Evolutionary conservation across 2,888 invertebrate species (phyloP).

Genomic region (Vesta saturnalis): DNA sequence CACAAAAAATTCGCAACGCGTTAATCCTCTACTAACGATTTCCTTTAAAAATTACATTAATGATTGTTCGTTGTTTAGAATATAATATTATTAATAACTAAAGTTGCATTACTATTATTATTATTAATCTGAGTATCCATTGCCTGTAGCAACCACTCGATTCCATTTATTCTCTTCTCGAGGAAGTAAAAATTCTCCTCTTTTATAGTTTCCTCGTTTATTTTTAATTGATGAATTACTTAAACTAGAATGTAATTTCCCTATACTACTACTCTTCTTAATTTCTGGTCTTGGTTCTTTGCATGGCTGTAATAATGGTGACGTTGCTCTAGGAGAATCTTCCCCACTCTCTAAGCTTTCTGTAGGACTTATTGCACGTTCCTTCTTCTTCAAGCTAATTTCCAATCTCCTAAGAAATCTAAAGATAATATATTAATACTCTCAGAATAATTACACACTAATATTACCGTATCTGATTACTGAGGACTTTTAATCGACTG

Average conservation of each 20-base stretch:
- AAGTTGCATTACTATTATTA: conserved; percentile 12
- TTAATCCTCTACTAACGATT: not conserved
- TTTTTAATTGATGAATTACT: conserved; percentile 43
- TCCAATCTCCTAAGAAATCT: conserved; percentile 79
- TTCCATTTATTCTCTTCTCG: conserved; percentile 54
- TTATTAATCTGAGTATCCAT: conserved; percentile 59
- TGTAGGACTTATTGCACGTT: conserved; percentile 65
- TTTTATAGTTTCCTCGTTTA: conserved; percentile 52
- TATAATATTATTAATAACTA: conserved; percentile 40
- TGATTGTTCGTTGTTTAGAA: conserved; percentile 60
- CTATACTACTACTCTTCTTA: conserved; percentile 60
- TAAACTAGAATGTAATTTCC: conserved; percentile 52
- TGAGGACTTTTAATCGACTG: conserved; percentile 75
- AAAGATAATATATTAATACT: conserved; percentile 23
- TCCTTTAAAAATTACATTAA: conserved; percentile 43
- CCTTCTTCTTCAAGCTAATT: conserved; percentile 75
- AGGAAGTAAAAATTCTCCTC: conserved; percentile 49
- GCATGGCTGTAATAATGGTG: conserved; percentile 67
- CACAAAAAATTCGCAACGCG: not conserved
- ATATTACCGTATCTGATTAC: conserved; percentile 78
- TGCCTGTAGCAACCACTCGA: conserved; percentile 53
- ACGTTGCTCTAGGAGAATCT: conserved; percentile 73
- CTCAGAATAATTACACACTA: not conserved
- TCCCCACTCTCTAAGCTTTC: conserved; percentile 65
- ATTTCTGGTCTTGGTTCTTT: conserved; percentile 56